Evolutionary conservation across 2,888 invertebrate genomes (phyloP).

Genomic region (Synanthedon andrenaeformis): DNA sequence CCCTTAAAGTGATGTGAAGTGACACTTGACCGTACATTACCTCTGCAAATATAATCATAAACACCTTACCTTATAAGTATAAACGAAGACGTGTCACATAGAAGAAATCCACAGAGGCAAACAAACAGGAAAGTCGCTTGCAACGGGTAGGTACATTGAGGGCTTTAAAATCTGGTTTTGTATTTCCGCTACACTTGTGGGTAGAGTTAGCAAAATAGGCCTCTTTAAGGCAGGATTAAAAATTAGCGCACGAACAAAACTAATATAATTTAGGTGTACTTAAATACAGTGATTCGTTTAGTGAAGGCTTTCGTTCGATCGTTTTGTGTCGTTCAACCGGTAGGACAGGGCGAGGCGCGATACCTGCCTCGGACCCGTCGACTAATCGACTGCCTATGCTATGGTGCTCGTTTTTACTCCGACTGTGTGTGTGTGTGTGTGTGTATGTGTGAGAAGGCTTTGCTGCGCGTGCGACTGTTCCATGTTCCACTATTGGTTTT

Average conservation of each 20-base stretch:
- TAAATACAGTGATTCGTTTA: conserved; percentile 35
- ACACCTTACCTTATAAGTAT: neutral
- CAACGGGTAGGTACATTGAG: conserved; percentile 23
- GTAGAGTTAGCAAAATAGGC: neutral
- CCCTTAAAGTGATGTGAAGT: too few relatives aligned
- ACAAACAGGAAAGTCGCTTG: conserved; percentile 32
- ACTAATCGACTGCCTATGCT: conserved; percentile 33
- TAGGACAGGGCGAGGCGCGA: conserved; percentile 30
- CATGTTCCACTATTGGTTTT: conserved; percentile 5
- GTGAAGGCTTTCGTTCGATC: conserved; percentile 58
- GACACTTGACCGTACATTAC: too few relatives aligned
- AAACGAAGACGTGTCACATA: neutral
- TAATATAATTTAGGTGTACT: conserved; percentile 8
- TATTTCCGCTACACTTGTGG: conserved; percentile 43
- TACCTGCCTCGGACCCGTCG: conserved; percentile 49
- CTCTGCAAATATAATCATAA: neutral
- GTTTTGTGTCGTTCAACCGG: conserved; percentile 55
- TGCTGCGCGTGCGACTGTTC: conserved; percentile 33
- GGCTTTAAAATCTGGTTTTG: conserved; percentile 44
- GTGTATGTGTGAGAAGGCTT: conserved; percentile 39
- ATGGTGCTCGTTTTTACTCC: conserved; percentile 28
- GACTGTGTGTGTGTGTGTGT: conserved; percentile 33
- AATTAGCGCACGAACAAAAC: neutral
- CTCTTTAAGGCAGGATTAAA: neutral
- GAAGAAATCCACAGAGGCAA: conserved; percentile 13